Percentiles rank a stretch among this genome's conserved stretches.
Conservation (phyloP, 2,113 vertebrate genomes). For the Glaucomys volans region DNA sequence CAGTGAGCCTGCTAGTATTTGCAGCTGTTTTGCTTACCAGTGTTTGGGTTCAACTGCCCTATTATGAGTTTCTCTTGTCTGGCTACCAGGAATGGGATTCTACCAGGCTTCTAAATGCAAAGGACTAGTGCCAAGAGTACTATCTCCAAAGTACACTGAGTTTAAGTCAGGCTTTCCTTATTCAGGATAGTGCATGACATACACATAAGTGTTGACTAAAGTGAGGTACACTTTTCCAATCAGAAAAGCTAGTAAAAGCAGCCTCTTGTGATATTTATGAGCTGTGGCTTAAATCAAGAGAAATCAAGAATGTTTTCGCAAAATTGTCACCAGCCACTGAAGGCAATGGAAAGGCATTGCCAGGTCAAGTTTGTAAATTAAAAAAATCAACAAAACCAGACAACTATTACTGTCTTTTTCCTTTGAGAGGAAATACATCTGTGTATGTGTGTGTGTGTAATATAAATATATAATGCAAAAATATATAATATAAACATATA, state of each 20-base stretch:
- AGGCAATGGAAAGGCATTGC: constrained; percentile 1
- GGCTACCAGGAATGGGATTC: background rate
- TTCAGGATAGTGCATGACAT: background rate
- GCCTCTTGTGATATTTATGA: background rate
- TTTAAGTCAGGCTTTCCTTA: background rate
- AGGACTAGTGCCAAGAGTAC: background rate
- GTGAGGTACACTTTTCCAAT: constrained; percentile 14
- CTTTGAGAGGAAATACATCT: background rate
- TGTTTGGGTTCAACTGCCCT: background rate
- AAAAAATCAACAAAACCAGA: background rate
- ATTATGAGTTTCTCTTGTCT: background rate
- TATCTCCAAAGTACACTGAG: background rate
- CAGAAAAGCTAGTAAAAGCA: background rate
- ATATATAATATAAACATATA: background rate
- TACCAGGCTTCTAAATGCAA: background rate
- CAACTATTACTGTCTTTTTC: background rate
- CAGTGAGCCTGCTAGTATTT: background rate
- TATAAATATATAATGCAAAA: background rate
- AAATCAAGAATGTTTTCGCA: constrained; percentile 23
- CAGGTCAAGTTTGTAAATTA: constrained; percentile 20
- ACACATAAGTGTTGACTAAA: background rate
- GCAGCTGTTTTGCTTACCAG: background rate
- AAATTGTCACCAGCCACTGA: background rate
- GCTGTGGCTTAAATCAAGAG: constrained; percentile 31
- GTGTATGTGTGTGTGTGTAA: no score